A percentile compares a stretch with the other conserved stretches of the same genome.
Evolutionary conservation across 2,797 vertebrate species (phyloP).

Genomic region (Poecilia wingei): DNA sequence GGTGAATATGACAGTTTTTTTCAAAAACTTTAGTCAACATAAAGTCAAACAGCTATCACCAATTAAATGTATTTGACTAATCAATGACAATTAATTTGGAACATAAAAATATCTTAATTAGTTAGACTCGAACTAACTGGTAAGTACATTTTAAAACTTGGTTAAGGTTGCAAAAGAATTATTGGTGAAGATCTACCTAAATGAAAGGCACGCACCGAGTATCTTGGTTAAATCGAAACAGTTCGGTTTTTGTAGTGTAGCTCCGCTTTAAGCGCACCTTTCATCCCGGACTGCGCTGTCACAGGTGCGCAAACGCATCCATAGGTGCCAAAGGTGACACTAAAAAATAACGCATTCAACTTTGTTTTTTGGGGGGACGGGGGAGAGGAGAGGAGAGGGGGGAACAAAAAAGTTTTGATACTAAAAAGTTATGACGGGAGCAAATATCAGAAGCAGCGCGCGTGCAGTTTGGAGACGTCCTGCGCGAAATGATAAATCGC

Average conservation of each 20-base stretch:
- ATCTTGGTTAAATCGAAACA: background rate
- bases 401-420: background rate
- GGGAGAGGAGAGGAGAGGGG: accelerated
- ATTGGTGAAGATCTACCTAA: background rate
- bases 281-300: background rate
- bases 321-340: background rate
- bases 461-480: slow-evolving; percentile 19
- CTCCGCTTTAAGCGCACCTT: background rate
- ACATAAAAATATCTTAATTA: background rate
- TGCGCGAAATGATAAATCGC: slow-evolving; percentile 59
- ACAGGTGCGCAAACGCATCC: slow-evolving; percentile 68
- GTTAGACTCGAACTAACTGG: background rate
- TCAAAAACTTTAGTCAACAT: background rate
- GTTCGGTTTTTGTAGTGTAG: background rate
- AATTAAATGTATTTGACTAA: background rate
- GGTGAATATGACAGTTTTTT: background rate
- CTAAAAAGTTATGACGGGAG: slow-evolving; percentile 15
- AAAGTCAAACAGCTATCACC: background rate
- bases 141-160: background rate
- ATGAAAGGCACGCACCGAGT: background rate
- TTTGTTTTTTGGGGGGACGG: background rate
- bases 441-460: slow-evolving; percentile 9
- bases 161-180: background rate
- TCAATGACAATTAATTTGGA: background rate
- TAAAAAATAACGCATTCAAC: background rate